These are phyloP conservation scores for Psilopogon haemacephalus DNA, from an alignment of 2,113 vertebrate species.

Conservation along the genomic window DNA sequence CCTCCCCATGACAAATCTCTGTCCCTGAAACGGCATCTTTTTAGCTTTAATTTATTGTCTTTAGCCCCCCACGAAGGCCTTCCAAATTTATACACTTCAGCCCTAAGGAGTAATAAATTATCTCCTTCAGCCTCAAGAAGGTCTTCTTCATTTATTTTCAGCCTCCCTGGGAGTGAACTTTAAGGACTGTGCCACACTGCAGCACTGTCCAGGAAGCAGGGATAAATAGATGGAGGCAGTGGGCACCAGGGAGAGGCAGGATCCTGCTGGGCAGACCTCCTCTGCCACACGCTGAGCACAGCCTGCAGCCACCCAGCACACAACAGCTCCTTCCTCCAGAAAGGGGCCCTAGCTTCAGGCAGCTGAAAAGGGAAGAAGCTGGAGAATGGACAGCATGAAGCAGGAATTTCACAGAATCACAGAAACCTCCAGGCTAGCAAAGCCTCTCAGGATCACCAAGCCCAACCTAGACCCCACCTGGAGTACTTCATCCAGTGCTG, in stretches of 20 bases:
- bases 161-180: slow-evolving; percentile 46
- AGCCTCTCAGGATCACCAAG: too few relatives aligned
- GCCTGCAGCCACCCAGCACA: background rate
- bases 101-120: slow-evolving; percentile 70
- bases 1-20: slow-evolving; percentile 71
- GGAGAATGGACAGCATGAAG: background rate
- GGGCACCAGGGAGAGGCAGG: background rate
- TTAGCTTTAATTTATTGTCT: slow-evolving; percentile 77
- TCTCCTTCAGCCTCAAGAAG: slow-evolving; percentile 66
- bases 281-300: background rate
- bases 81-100: slow-evolving; percentile 65
- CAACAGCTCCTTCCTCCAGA: background rate
- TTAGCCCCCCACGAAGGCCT: slow-evolving; percentile 60
- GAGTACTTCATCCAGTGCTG: too few relatives aligned
- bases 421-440: too few relatives aligned
- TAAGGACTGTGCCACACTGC: background rate
- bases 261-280: background rate
- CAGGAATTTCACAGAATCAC: too few relatives aligned
- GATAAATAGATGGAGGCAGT: background rate
- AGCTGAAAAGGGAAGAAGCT: background rate
- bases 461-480: too few relatives aligned
- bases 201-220: background rate
- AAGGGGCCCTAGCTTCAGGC: background rate
- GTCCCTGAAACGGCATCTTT: slow-evolving; percentile 71
- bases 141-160: slow-evolving; percentile 74